These are phyloP conservation scores for Oncorhynchus keta DNA, from an alignment of 2,113 vertebrate genomes.

Conservation along the genomic window DNA sequence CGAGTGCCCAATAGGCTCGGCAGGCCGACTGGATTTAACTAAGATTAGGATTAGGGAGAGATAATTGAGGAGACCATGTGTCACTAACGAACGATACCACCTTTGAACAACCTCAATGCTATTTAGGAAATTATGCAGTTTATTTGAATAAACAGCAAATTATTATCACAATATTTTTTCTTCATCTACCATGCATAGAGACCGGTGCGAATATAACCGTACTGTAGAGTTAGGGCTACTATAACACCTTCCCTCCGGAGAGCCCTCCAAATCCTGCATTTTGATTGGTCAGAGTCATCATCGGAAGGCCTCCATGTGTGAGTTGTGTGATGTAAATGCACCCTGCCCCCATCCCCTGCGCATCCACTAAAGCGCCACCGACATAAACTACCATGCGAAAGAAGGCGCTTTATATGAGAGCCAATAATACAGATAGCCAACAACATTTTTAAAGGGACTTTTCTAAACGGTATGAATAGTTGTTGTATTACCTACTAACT, in stretches of 20 bases:
- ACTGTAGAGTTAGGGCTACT: background rate
- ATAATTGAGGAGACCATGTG: slow-evolving; percentile 40
- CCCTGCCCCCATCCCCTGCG: background rate
- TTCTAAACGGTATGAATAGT: background rate
- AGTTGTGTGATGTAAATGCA: background rate
- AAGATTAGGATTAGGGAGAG: slow-evolving; percentile 61
- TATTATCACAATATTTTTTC: too few species aligned
- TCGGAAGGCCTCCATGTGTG: slow-evolving; percentile 34
- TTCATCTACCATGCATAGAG: too few species aligned
- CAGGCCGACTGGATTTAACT: background rate
- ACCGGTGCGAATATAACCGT: background rate
- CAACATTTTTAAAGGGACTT: background rate
- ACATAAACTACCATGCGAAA: background rate
- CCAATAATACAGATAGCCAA: slow-evolving; percentile 14
- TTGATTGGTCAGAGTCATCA: slow-evolving; percentile 52
- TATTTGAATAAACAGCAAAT: too few species aligned
- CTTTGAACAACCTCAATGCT: too few species aligned
- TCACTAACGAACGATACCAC: background rate
- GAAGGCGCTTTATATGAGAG: background rate
- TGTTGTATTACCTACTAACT: background rate
- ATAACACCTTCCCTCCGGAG: background rate
- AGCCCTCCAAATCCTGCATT: slow-evolving; percentile 5
- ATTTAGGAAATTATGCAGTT: too few species aligned
- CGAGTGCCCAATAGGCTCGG: too few species aligned
- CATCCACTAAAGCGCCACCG: background rate